These are phyloP conservation scores for Selenia dentaria DNA, from an alignment of 2,888 invertebrate genomes.

Conservation along the genomic window DNA sequence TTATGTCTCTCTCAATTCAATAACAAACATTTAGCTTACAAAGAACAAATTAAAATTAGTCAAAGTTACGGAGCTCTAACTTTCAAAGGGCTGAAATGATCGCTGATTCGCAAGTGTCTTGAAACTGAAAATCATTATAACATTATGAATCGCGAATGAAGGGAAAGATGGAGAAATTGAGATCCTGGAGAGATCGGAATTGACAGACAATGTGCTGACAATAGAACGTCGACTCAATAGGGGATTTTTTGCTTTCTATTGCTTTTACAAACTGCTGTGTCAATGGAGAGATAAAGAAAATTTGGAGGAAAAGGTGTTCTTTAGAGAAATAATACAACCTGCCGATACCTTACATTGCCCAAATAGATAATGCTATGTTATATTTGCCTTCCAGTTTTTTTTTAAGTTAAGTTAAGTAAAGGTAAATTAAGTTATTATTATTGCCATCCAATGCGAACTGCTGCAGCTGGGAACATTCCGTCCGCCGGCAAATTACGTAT, in stretches of 20 bases:
- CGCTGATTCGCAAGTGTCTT: conserved; percentile 14
- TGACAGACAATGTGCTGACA: conserved; percentile 22
- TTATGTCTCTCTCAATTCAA: background rate
- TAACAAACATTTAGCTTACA: background rate
- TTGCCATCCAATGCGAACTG: too few relatives aligned
- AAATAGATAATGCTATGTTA: too few relatives aligned
- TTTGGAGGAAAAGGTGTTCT: background rate
- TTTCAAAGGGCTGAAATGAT: conserved; percentile 6
- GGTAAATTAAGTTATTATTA: too few relatives aligned
- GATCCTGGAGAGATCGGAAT: conserved; percentile 12
- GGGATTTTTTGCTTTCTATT: conserved; percentile 22
- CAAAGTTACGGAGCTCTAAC: background rate
- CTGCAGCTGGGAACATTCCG: too few relatives aligned
- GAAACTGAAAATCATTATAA: conserved; percentile 15
- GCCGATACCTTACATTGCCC: too few relatives aligned
- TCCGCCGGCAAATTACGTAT: too few relatives aligned
- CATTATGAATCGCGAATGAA: conserved; percentile 11
- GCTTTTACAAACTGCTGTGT: conserved; percentile 22
- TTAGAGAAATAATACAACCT: background rate
- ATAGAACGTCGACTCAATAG: conserved; percentile 19
- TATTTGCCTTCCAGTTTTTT: too few relatives aligned
- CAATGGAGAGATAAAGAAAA: conserved; percentile 18
- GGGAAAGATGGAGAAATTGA: conserved; percentile 11
- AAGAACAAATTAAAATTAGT: conserved; percentile 1
- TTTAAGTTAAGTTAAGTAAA: too few relatives aligned